Percentiles rank a stretch among this genome's conserved stretches.
Conservation (phyloP, 2,797 vertebrate species). For the Thalassophryne amazonica region DNA sequence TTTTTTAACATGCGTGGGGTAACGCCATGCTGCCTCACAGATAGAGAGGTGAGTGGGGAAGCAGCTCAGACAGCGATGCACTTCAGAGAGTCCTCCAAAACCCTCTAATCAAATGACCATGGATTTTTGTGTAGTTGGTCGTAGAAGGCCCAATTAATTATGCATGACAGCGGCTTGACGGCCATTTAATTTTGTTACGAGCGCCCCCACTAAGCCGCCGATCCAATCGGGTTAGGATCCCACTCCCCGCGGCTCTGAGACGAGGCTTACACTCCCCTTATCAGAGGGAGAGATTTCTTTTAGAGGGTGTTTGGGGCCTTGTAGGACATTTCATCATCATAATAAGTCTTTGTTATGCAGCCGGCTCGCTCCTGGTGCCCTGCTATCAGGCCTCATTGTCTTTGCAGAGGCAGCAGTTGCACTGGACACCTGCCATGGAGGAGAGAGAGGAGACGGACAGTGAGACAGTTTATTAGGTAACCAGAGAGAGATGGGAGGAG, state of each 20-base stretch:
- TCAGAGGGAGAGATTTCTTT: constrained; percentile 69
- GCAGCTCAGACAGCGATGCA: constrained; percentile 79
- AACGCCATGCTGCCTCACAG: constrained; percentile 24
- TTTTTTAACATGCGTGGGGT: not conserved
- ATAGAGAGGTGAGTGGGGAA: constrained; percentile 62
- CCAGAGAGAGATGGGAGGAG: constrained; percentile 15
- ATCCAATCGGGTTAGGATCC: constrained; percentile 88
- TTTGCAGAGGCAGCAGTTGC: constrained; percentile 40
- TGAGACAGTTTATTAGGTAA: constrained; percentile 30
- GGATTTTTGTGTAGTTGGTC: constrained; percentile 91
- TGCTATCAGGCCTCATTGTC: constrained; percentile 66
- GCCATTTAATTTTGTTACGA: constrained; percentile 91
- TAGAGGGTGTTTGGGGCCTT: constrained; percentile 70
- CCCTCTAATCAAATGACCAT: constrained; percentile 96
- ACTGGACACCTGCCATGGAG: constrained; percentile 63
- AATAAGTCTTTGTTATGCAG: constrained; percentile 71
- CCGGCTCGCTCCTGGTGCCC: constrained; percentile 40
- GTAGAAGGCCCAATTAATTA: constrained; percentile 93
- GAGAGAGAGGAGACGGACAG: constrained; percentile 11
- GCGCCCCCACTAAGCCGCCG: constrained; percentile 80
- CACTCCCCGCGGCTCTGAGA: constrained; percentile 38
- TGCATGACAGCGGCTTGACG: constrained; percentile 94
- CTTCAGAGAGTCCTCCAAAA: constrained; percentile 84
- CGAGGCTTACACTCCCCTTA: constrained; percentile 83
- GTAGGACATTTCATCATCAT: constrained; percentile 77